Base-by-base conservation (phyloP, 2,797 vertebrate species). In the Characodon lateralis region DNA sequence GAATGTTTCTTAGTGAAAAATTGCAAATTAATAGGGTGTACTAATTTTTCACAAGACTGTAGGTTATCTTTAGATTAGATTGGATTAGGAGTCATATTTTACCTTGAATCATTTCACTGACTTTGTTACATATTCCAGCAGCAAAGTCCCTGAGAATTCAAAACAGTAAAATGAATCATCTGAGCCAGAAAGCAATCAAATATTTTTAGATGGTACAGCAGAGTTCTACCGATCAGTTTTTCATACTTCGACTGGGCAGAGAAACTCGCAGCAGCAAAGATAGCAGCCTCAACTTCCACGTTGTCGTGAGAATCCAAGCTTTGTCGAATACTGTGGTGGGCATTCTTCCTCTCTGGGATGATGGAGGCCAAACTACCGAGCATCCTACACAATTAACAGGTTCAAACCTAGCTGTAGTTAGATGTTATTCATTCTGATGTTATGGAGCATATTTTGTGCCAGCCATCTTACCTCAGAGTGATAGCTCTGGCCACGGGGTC, bases 41-140 rank as follows among this genome's bases (percentile, higher is more conserved):
- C 53, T 22, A 22, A 55, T 55, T 55, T 24, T 22, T 55, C 50
- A 18, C 53, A 22, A 22, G 53, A 24, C 20, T 22, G 53, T 58
- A 58, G 24, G 4, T 48, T 55, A 59, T 70, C 22, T 39, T 56
- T 61, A 55, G 51, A 39, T 69, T 26, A 48, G n/a, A 8, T 50
- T 12, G n/a, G 68, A 35, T 71, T 24, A 10, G 9, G 10, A 24
- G 20, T 7, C 20, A 28, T 43, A n/a, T 85, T 31, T 80, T 95
- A 99, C 98, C 98, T 98, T 99, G 98, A 96, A 99, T 99, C 98
- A 99, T 99, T 91, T 99, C 98, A 74, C 97, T 98, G 94, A 99
- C 97, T 96, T 99, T 99, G 93, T 99, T 99, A 93, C 98, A 99
- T 93, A 99, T 99, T 84, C 98, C 98, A 0, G 97, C 97, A 77